Conservation (phyloP, 2,888 invertebrate species). For the Chrysotoxum bicinctum region DNA sequence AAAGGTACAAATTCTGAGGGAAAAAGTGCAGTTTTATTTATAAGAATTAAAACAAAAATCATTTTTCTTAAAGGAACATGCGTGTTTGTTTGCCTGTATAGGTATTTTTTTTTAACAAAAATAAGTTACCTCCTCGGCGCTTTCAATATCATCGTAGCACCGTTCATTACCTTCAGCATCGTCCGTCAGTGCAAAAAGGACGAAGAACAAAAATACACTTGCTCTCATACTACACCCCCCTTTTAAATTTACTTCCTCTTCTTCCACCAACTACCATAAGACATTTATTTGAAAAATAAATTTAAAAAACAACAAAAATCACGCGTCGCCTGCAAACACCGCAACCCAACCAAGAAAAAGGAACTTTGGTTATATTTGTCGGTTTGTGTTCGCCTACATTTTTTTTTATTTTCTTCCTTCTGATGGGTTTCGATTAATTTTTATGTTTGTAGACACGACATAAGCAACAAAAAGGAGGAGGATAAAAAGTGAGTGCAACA, state of each 20-base stretch:
- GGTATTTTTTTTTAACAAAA: neutral
- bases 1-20: neutral
- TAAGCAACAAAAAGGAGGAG: neutral
- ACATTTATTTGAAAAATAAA: neutral
- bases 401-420: neutral
- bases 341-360: neutral
- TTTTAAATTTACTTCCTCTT: neutral
- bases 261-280: neutral
- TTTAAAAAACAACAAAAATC: neutral
- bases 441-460: neutral
- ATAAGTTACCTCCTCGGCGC: neutral
- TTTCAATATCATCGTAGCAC: neutral
- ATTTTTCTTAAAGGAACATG: neutral
- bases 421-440: neutral
- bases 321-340: neutral
- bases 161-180: neutral
- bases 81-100: neutral
- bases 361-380: neutral
- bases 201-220: neutral
- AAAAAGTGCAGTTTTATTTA: neutral
- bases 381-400: neutral
- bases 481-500: neutral
- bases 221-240: neutral
- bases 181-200: neutral
- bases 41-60: neutral